Conservation (phyloP, 2,113 vertebrate species). For the Arvicanthis niloticus region DNA sequence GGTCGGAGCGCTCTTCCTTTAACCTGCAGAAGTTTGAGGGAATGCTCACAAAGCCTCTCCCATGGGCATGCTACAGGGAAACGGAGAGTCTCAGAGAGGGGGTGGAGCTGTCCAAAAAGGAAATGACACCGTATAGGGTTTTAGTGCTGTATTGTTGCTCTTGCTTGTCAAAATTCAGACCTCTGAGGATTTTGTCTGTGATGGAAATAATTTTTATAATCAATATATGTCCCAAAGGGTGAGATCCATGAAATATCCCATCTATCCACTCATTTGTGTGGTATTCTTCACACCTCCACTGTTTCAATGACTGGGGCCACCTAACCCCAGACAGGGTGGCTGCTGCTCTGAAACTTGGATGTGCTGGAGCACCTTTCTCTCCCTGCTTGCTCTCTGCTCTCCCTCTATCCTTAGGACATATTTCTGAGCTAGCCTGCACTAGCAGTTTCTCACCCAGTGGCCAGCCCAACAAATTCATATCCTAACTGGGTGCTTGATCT, state of each 20-base stretch:
- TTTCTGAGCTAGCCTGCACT: not conserved
- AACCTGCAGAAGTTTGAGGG: not conserved
- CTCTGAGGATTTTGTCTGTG: not conserved
- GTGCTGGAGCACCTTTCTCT: too few relatives aligned
- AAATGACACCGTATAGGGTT: not conserved
- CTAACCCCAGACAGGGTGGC: not conserved
- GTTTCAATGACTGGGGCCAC: not conserved
- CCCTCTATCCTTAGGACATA: too few relatives aligned
- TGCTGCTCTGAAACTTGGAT: not conserved
- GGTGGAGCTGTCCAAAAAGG: too few relatives aligned
- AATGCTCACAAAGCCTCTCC: not conserved
- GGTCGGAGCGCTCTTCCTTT: not conserved
- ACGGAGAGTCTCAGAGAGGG: not conserved
- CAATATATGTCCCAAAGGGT: too few relatives aligned
- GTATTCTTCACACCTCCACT: not conserved
- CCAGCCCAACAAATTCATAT: not conserved
- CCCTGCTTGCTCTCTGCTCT: not conserved
- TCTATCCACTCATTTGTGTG: rapidly evolving
- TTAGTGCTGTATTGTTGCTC: not conserved
- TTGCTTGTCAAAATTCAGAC: not conserved
- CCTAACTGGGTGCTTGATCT: not conserved
- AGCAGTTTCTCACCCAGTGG: too few relatives aligned
- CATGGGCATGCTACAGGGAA: not conserved
- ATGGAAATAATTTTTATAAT: not conserved
- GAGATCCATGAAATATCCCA: too few relatives aligned